A percentile compares a stretch with the other conserved stretches of the same genome.
Evolutionary conservation across 2,888 invertebrate genomes (phyloP).

Genomic region (Stratiomys singularior): DNA sequence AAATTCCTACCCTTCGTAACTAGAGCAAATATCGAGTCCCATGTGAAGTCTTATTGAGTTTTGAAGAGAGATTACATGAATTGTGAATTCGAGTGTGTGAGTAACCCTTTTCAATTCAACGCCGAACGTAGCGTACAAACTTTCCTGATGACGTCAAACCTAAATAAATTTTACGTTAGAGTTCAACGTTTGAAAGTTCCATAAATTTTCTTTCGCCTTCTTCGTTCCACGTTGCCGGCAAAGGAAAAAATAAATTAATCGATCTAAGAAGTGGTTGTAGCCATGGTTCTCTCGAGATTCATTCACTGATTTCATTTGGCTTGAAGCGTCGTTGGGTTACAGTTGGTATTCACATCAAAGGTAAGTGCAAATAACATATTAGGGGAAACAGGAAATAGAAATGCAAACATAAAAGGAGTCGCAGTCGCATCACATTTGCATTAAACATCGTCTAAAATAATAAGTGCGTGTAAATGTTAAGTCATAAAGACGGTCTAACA

Average conservation of each 20-base stretch:
- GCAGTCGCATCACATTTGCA: no score
- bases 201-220: not conserved
- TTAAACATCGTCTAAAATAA: no score
- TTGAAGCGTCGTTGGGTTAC: not conserved
- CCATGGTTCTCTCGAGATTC: constrained; percentile 4
- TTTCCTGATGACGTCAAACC: constrained; percentile 7
- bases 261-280: not conserved
- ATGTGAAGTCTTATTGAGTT: constrained; percentile 10
- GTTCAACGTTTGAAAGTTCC: constrained; percentile 3
- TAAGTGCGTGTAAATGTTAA: no score
- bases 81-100: constrained; percentile 29
- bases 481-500: no score
- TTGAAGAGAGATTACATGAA: constrained; percentile 22
- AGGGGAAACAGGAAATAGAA: no score
- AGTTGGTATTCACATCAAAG: no score
- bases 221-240: not conserved
- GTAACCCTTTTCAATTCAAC: constrained; percentile 18
- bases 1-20: no score
- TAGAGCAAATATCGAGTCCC: no score
- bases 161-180: constrained; percentile 17
- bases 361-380: no score
- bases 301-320: constrained; percentile 5
- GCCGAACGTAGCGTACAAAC: not conserved
- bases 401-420: no score
- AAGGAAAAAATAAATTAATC: constrained; percentile 1